Percentiles rank a stretch among this genome's conserved stretches.
These are phyloP conservation scores for Coendou prehensilis DNA, from an alignment of 2,797 vertebrate species.

Conservation along the genomic window DNA sequence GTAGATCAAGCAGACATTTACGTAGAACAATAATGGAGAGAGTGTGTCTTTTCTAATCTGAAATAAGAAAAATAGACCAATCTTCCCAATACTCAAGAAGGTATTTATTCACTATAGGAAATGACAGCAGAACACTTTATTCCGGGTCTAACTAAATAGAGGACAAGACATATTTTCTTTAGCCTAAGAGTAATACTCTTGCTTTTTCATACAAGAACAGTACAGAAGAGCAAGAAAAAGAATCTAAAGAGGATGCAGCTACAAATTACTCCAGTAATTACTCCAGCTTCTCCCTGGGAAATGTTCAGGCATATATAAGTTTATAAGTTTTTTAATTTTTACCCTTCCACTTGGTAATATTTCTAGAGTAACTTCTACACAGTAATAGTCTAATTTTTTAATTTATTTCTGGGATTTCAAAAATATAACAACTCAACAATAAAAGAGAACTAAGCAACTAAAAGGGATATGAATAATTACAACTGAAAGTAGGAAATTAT, in stretches of 20 bases:
- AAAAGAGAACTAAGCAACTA: background rate
- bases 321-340: background rate
- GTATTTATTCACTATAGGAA: background rate
- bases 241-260: background rate
- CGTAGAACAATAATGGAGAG: background rate
- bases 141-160: background rate
- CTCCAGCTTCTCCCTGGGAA: background rate
- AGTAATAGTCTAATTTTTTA: background rate
- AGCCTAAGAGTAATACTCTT: background rate
- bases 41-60: background rate
- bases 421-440: background rate
- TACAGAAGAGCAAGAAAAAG: background rate
- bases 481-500: background rate
- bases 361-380: background rate
- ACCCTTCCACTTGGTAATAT: background rate
- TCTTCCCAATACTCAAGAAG: background rate
- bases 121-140: background rate
- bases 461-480: background rate
- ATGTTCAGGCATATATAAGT: background rate
- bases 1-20: background rate
- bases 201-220: background rate
- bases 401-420: background rate
- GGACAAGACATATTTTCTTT: background rate
- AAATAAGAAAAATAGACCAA: background rate
- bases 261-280: background rate